Evolutionary conservation across 2,888 invertebrate genomes (phyloP).

Genomic region (Ectobius pallidus): DNA sequence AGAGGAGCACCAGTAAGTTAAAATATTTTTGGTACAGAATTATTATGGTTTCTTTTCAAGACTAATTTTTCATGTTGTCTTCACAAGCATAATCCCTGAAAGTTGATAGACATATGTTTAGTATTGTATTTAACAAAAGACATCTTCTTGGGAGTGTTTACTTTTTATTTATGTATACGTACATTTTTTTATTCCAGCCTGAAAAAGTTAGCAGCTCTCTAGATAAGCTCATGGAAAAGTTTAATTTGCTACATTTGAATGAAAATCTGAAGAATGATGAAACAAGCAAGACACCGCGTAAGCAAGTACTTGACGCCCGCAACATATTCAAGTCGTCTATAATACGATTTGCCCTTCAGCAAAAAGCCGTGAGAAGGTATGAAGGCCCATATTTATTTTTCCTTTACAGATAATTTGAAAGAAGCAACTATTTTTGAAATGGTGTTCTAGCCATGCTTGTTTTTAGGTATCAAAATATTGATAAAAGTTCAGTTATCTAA

Average conservation of each 20-base stretch:
- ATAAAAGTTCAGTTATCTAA: neutral
- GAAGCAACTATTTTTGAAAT: neutral
- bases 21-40: no score
- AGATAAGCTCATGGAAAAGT: conserved; percentile 1
- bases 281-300: neutral
- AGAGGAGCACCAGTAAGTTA: conserved; percentile 5
- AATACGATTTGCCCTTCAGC: neutral
- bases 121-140: no score
- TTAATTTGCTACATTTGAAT: neutral
- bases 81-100: no score
- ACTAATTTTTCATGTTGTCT: no score
- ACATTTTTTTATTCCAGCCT: conserved; percentile 4
- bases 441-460: no score
- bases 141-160: no score
- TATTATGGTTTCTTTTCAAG: no score
- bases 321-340: conserved; percentile 1
- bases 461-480: neutral
- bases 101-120: no score
- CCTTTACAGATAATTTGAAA: neutral
- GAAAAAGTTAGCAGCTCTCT: neutral
- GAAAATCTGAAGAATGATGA: neutral
- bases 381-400: neutral
- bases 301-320: neutral
- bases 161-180: no score
- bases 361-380: neutral